Evolutionary conservation across 2,888 invertebrate species (phyloP), one percentile per base, ranked within the genome.

Genomic region (Merodon equestris): DNA sequence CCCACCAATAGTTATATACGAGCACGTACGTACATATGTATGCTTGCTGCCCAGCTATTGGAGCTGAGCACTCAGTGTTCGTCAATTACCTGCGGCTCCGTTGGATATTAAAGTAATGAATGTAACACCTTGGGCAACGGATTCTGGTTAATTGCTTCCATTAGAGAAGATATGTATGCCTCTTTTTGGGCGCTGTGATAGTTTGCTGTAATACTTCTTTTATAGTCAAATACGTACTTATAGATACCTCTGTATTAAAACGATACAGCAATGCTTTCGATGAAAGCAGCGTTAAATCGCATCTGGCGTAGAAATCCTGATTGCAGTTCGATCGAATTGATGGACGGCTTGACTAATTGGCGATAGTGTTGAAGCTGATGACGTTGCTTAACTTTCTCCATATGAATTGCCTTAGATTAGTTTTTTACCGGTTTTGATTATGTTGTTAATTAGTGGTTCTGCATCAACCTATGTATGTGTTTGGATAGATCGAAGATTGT

Each of bases 301-400:
- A 73, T 70, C 50, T 38, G 60, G 44, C 47, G 51, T 36, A 42
- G 66, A 36, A 45, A 27, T 27, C 54, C 18, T 66, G 38, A 48
- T 54, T 58, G 38, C 57, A 72, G 72, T 68, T 79, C 73, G 73
- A 79, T 27, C 53, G 57, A 68, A 68, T 60, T 79, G 73, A 79
- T 79, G 60, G 68, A 70, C 63, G 50, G 60, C 74, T 60, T 64
- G 60, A 64, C 64, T 79, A 74, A 79, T 79, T 79, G 68, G 68
- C 60, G 48, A 70, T 74, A 17, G 74, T 50, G 63, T 68, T 44
- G 45, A 64, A 73, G 48, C 56, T 13, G 64, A 27, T 27, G 79
- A 60, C 53, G 54, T 18, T 48, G 45, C 47, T 47, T 47, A 60
- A 73, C 79, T 79, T 79, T 79, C 79, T 70, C 73, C 38, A 48